Conservation (phyloP, 2,113 vertebrate species). For the Burhinus bistriatus region DNA sequence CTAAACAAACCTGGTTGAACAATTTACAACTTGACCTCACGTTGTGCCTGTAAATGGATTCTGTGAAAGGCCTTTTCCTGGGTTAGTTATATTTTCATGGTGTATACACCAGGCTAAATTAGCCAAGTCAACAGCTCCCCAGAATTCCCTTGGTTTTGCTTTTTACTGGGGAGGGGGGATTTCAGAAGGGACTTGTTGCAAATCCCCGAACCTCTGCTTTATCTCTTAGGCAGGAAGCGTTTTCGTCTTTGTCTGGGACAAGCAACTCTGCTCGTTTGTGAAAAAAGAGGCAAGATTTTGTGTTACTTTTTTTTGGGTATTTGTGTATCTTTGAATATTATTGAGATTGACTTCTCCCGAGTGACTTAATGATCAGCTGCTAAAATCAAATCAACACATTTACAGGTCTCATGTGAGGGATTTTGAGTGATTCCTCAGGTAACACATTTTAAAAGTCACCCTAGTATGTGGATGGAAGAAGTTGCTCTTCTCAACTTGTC, state of each 20-base stretch:
- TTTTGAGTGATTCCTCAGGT: not conserved
- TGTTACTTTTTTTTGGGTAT: not conserved
- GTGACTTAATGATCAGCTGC: not conserved
- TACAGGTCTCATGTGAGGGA: not conserved
- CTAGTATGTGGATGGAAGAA: not conserved
- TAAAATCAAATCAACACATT: not conserved
- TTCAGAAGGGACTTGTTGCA: not conserved
- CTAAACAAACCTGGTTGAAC: not conserved
- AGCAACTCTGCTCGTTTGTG: not conserved
- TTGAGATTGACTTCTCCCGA: not conserved
- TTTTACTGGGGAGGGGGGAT: not conserved
- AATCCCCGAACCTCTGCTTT: not conserved
- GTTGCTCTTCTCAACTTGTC: not conserved
- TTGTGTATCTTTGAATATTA: not conserved
- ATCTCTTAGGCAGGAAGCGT: not conserved
- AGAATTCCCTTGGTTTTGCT: not conserved
- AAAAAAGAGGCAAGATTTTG: not conserved
- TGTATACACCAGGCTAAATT: conserved; percentile 4
- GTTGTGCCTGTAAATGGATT: not conserved
- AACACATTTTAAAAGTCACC: not conserved
- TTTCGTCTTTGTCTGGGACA: not conserved
- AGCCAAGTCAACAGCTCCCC: not conserved
- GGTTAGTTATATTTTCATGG: not conserved
- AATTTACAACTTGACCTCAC: conserved; percentile 21
- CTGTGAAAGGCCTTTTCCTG: not conserved